Percentiles rank a stretch among this genome's conserved stretches.
These are phyloP conservation scores for Melopsittacus undulatus DNA, from an alignment of 2,797 vertebrate genomes.

Conservation along the genomic window DNA sequence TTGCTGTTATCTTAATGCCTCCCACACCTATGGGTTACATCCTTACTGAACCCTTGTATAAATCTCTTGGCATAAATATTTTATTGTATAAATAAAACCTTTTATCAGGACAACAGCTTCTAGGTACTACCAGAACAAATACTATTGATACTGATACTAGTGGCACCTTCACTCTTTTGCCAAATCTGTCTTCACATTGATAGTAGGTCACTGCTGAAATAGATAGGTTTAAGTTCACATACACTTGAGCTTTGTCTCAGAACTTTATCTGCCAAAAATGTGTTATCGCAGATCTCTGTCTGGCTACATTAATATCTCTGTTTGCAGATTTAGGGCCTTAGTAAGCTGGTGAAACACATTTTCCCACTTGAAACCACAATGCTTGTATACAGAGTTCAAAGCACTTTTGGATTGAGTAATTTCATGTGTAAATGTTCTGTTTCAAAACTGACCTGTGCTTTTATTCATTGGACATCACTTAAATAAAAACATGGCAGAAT, in stretches of 20 bases:
- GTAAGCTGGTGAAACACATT: not conserved
- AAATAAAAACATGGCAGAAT: slow-evolving; percentile 59
- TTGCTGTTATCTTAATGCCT: not conserved
- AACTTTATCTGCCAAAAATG: not conserved
- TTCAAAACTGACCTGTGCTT: slow-evolving; percentile 60
- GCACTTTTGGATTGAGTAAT: not conserved
- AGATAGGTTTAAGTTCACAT: not conserved
- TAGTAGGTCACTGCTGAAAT: not conserved
- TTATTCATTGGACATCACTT: slow-evolving; percentile 62
- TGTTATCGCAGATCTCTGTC: not conserved
- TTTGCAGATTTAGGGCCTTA: not conserved
- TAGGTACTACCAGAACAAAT: not conserved
- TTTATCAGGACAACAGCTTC: not conserved
- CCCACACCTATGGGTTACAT: not conserved
- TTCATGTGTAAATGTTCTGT: slow-evolving; percentile 44
- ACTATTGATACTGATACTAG: not conserved
- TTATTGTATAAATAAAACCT: not conserved
- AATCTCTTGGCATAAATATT: not conserved
- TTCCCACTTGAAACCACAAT: not conserved
- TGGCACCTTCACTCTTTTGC: not conserved
- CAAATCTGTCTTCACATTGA: not conserved
- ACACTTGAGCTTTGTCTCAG: not conserved
- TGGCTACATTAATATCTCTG: not conserved
- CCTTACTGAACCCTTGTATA: not conserved
- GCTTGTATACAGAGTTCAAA: slow-evolving; percentile 46